Evolutionary conservation across 2,888 invertebrate genomes (phyloP).

Genomic region (Tridacna gigas): DNA sequence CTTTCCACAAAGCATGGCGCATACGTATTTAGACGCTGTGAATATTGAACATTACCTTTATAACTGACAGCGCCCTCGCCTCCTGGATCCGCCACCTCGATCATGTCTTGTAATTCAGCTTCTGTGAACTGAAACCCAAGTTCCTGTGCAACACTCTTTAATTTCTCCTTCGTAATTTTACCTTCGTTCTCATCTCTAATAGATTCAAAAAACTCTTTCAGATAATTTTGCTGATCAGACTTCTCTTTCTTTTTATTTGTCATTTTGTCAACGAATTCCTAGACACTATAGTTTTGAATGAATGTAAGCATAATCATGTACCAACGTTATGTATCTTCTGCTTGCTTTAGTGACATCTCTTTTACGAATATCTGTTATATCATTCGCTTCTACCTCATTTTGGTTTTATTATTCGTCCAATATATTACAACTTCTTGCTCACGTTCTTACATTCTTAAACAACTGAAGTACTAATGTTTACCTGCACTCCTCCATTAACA

Average conservation of each 20-base stretch:
- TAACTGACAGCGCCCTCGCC: constrained; percentile 45
- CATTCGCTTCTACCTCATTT: no score
- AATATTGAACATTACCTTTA: constrained; percentile 21
- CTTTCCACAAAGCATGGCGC: no score
- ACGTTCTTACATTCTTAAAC: no score
- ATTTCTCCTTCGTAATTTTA: constrained; percentile 40
- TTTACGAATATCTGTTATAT: no score
- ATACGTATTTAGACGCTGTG: no score
- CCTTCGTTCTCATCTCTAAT: constrained; percentile 27
- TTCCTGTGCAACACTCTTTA: constrained; percentile 25
- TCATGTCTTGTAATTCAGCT: constrained; percentile 49
- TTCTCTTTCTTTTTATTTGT: constrained; percentile 5
- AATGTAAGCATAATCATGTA: background rate
- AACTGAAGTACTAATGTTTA: no score
- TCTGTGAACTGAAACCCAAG: constrained; percentile 39
- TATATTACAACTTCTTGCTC: no score
- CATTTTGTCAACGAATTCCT: background rate
- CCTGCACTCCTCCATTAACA: no score
- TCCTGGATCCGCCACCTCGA: constrained; percentile 37
- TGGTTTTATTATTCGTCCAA: no score
- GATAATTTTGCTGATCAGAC: background rate
- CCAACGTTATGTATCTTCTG: background rate
- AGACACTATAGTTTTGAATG: background rate
- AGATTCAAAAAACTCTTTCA: constrained; percentile 17
- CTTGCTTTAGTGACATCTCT: no score